A percentile compares a stretch with the other conserved stretches of the same genome.
Conservation (phyloP, 2,888 invertebrate genomes). For the Trichopoda pennipes region DNA sequence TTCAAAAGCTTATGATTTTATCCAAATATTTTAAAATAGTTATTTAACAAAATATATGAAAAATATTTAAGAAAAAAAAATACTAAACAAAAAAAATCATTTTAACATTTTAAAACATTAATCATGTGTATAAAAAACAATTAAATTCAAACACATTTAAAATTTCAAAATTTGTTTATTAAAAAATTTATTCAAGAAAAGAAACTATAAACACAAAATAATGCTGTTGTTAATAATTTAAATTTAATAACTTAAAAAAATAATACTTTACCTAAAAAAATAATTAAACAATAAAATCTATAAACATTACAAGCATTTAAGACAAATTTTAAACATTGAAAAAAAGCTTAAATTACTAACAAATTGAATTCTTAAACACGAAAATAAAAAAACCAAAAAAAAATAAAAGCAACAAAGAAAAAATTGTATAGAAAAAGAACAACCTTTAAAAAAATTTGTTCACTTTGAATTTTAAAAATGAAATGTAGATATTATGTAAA, state of each 20-base stretch:
- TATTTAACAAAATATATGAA: constrained; percentile 4
- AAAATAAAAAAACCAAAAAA: constrained; percentile 8
- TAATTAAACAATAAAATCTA: no score
- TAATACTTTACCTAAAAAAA: constrained; percentile 35
- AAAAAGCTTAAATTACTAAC: constrained; percentile 52
- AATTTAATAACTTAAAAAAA: constrained; percentile 16
- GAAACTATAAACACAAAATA: not conserved
- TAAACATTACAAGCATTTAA: no score
- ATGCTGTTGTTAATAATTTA: constrained; percentile 19
- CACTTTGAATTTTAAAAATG: no score
- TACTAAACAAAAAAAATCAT: not conserved
- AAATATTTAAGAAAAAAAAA: not conserved
- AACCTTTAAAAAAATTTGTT: not conserved
- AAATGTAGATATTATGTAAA: constrained; percentile 53
- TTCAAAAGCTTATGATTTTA: no score
- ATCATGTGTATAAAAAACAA: not conserved
- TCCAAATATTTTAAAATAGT: not conserved
- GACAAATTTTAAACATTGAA: no score
- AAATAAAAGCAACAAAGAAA: no score
- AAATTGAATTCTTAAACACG: constrained; percentile 16
- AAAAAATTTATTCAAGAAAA: not conserved
- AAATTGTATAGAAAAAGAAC: constrained; percentile 34
- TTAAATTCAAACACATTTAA: not conserved
- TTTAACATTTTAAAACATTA: constrained; percentile 39
- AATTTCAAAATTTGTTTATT: no score